Evolutionary conservation across 2,888 invertebrate species (phyloP).

Genomic region (Octodonta nipae): DNA sequence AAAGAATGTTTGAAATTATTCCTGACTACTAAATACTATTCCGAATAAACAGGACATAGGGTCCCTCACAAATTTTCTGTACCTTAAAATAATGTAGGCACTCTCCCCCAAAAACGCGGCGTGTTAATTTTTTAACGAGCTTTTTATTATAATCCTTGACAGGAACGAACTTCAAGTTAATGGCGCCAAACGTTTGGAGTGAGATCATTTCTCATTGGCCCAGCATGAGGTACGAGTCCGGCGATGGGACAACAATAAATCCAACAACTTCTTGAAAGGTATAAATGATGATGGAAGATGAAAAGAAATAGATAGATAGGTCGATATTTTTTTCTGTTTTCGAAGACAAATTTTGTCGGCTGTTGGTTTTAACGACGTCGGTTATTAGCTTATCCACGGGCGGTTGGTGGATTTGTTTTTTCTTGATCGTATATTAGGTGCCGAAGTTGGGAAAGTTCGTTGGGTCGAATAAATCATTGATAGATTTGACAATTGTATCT

Average conservation of each 20-base stretch:
- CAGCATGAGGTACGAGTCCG: conserved; percentile 7
- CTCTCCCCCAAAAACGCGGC: too few relatives aligned
- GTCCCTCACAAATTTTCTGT: too few relatives aligned
- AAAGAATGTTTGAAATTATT: too few relatives aligned
- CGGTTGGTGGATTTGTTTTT: too few relatives aligned
- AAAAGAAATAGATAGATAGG: not conserved
- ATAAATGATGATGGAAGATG: conserved; percentile 7
- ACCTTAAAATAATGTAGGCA: too few relatives aligned
- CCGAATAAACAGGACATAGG: too few relatives aligned
- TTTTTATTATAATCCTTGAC: conserved; percentile 8
- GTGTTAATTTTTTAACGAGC: conserved; percentile 9
- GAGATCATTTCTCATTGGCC: conserved; percentile 4
- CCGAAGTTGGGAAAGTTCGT: too few relatives aligned
- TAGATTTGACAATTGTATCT: too few relatives aligned
- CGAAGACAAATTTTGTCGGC: conserved; percentile 26
- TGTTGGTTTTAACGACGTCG: not conserved
- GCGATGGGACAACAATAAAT: conserved; percentile 9
- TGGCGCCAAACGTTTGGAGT: conserved; percentile 6
- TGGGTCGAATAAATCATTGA: too few relatives aligned
- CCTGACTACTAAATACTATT: too few relatives aligned
- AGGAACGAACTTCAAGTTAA: conserved; percentile 6
- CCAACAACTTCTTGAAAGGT: conserved; percentile 10
- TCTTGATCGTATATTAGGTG: too few relatives aligned
- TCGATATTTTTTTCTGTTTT: too few relatives aligned
- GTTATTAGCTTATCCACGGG: not conserved